Evolutionary conservation across 2,113 vertebrate genomes (phyloP), one percentile per base, ranked within the genome.

Genomic region (Struthio camelus): DNA sequence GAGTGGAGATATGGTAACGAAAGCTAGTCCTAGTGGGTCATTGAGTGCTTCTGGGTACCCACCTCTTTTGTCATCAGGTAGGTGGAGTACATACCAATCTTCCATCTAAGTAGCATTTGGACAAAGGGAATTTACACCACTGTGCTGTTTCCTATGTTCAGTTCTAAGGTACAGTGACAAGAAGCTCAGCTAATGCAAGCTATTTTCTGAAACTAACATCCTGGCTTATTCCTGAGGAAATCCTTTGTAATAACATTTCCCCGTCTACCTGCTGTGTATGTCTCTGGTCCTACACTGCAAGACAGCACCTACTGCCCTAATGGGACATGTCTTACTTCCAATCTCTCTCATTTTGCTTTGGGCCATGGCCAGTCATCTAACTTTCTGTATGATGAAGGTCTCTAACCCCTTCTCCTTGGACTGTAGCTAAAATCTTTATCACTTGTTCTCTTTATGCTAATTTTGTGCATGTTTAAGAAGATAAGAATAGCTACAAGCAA

Each of bases 351-450:
- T 36, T 38, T 62, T 20, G 14, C 53, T 40, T 23, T 18, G 51
- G n/a, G 28, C 66, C 67, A 54, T 4, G 1, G 48, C 30, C 77
- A 67, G 16, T 5, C 28, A 7, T 6, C 11, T 0, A 1, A 14
- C 36, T 15, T 59, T 30, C 62, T 61, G 36, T 53, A 16, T 15
- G 20, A 38, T 9, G 67, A 48, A 46, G 34, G 12, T 38, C 67
- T 80, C 62, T 56, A 93, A 23, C 9, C 24, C 11, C 27, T 11
- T 46, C 24, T 46, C 14, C 36, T 24, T 48, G 32, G 66, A 58
- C 70, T 48, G 65, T 8, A n/a, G 51, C n/a, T 53, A 80, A 6
- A 0, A 5, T 16, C 40, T 66, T 53, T 56, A 36, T 27, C 5
- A 2, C 53, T 71, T 67, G 14, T 59, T 93, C 42, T 42, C 16